A percentile compares a stretch with the other conserved stretches of the same genome.
These are phyloP conservation scores for Datnioides undecimradiatus DNA, from an alignment of 2,113 vertebrate genomes.

Conservation along the genomic window DNA sequence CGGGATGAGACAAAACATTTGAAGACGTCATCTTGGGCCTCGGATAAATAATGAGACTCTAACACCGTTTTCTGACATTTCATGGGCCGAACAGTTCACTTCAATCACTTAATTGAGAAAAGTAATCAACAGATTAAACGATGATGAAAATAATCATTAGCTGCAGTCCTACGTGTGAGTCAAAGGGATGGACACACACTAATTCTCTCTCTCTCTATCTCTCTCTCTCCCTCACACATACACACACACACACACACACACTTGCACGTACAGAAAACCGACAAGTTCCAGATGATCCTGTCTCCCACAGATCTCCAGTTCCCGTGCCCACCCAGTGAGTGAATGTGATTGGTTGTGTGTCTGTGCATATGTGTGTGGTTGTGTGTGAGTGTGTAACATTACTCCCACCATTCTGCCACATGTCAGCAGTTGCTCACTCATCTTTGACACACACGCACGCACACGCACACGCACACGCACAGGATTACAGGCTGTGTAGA, in stretches of 20 bases:
- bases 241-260: not conserved
- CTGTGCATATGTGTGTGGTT: not conserved
- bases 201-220: too few species aligned
- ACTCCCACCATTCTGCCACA: constrained; percentile 66
- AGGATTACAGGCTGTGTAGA: constrained; percentile 43
- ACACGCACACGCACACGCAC: constrained; percentile 11
- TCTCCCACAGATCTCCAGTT: constrained; percentile 71
- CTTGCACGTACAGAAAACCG: constrained; percentile 14
- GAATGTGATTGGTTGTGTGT: constrained; percentile 50
- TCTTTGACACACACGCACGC: constrained; percentile 35
- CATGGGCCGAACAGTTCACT: too few species aligned
- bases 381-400: constrained; percentile 53
- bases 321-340: constrained; percentile 67
- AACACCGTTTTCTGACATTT: too few species aligned
- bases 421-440: constrained; percentile 71
- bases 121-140: too few species aligned
- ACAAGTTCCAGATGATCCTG: constrained; percentile 60
- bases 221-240: too few species aligned
- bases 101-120: too few species aligned
- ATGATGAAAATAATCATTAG: too few species aligned
- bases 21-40: too few species aligned
- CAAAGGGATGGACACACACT: constrained; percentile 10
- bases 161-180: constrained; percentile 15
- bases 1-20: too few species aligned
- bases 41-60: too few species aligned